Conservation (phyloP, 2,888 invertebrate species). For the Mesorhabditis belari region DNA sequence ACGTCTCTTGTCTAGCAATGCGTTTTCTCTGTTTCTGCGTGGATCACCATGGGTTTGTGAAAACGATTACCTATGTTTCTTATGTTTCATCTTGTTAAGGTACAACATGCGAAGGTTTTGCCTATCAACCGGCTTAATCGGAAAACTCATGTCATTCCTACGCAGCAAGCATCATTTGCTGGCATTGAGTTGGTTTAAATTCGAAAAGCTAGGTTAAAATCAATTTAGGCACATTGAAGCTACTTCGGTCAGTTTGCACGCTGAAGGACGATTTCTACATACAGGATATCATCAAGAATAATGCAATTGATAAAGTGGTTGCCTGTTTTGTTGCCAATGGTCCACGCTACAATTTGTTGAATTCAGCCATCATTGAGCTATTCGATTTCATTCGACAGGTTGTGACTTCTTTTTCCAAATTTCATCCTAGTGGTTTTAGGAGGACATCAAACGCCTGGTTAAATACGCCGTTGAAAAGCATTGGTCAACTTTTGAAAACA, state of each 20-base stretch:
- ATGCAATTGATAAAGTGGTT: constrained; percentile 71
- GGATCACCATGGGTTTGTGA: constrained; percentile 78
- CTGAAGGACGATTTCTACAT: constrained; percentile 89
- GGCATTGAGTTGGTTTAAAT: constrained; percentile 67
- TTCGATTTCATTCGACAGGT: constrained; percentile 79
- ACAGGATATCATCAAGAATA: not conserved
- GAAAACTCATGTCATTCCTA: constrained; percentile 74
- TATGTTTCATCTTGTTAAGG: too few relatives aligned
- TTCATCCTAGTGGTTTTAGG: constrained; percentile 50
- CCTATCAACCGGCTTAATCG: constrained; percentile 87
- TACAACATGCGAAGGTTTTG: constrained; percentile 89
- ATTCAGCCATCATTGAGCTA: constrained; percentile 96
- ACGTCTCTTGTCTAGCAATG: constrained; percentile 83
- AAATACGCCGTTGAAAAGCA: constrained; percentile 92
- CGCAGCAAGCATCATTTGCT: constrained; percentile 65
- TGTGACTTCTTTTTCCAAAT: not conserved
- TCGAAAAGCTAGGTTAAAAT: not conserved
- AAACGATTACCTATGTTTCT: too few relatives aligned
- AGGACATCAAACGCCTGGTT: constrained; percentile 58
- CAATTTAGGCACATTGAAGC: constrained; percentile 75
- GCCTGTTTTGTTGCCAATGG: constrained; percentile 93
- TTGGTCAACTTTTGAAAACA: constrained; percentile 83
- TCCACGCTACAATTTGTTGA: constrained; percentile 92
- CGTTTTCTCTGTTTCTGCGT: constrained; percentile 96
- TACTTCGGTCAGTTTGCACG: constrained; percentile 92